These are phyloP conservation scores for Syngnathus rostellatus DNA, from an alignment of 2,797 vertebrate species.

Conservation along the genomic window DNA sequence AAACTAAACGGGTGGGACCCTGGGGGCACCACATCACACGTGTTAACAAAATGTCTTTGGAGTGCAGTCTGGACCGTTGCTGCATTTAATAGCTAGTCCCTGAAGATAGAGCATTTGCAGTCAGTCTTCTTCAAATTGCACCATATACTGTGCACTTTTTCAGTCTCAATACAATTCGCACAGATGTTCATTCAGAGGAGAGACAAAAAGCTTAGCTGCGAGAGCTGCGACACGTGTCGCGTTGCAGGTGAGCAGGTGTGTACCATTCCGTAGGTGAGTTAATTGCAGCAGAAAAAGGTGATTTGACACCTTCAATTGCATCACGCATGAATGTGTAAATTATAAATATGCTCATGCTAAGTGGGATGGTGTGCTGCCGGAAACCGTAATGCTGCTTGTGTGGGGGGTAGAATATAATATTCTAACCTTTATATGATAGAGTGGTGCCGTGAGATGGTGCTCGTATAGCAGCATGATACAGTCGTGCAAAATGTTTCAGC, in stretches of 20 bases:
- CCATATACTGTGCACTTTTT: slow-evolving; percentile 3
- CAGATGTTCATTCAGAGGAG: slow-evolving; percentile 12
- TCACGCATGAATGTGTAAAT: slow-evolving; percentile 7
- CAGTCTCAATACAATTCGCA: slow-evolving; percentile 26
- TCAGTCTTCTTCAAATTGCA: slow-evolving; percentile 29
- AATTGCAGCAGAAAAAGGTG: neutral
- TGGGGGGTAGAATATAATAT: neutral
- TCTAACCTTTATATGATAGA: slow-evolving; percentile 10
- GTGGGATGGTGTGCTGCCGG: slow-evolving; percentile 5
- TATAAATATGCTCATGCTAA: slow-evolving; percentile 8
- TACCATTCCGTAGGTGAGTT: neutral
- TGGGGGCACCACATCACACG: slow-evolving; percentile 14
- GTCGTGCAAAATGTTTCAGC: too few relatives aligned
- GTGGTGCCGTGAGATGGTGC: neutral
- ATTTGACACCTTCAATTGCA: neutral
- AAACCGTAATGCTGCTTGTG: slow-evolving; percentile 2
- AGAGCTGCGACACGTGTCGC: slow-evolving; percentile 10
- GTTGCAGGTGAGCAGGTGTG: slow-evolving; percentile 6
- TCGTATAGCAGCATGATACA: too few relatives aligned
- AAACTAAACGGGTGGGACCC: neutral
- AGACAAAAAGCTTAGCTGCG: neutral
- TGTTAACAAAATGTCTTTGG: slow-evolving; percentile 39
- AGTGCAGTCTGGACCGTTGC: slow-evolving; percentile 37
- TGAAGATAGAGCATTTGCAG: slow-evolving; percentile 30
- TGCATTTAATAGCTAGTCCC: slow-evolving; percentile 44